phyloP scores from a whole-genome alignment of 2,113 vertebrate species.

The Ahaetulla prasina region DNA sequence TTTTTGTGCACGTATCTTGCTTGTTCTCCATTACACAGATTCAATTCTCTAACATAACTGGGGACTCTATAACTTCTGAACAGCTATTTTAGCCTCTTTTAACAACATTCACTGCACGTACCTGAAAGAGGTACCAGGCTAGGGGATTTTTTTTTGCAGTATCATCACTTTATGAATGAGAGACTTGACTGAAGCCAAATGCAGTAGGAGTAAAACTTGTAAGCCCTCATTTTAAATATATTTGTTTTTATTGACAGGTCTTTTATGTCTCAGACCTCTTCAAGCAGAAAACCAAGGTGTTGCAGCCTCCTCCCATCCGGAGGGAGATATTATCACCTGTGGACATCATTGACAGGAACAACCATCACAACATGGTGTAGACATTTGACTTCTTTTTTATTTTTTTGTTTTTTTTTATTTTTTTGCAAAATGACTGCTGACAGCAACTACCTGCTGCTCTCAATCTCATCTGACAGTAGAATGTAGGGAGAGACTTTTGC shows the following conservation, averaged over 20 bases:
- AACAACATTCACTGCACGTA: not conserved
- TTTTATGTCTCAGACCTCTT: slow-evolving; percentile 97
- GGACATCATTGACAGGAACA: slow-evolving; percentile 95
- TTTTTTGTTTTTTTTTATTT: slow-evolving; percentile 6
- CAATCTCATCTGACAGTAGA: slow-evolving; percentile 99
- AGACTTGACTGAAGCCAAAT: not conserved
- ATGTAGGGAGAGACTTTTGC: slow-evolving; percentile 93
- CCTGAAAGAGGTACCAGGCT: not conserved
- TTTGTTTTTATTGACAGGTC: slow-evolving; percentile 71
- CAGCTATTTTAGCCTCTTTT: not conserved
- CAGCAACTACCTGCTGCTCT: slow-evolving; percentile 83
- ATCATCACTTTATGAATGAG: not conserved
- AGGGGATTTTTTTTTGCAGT: not conserved
- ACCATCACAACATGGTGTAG: slow-evolving; percentile 93
- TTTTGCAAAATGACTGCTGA: slow-evolving; percentile 74
- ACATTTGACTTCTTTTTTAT: slow-evolving; percentile 12
- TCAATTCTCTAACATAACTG: not conserved
- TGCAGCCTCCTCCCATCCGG: slow-evolving; percentile 84
- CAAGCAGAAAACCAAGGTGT: slow-evolving; percentile 78
- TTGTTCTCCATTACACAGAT: not conserved
- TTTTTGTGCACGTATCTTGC: not conserved
- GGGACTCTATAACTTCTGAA: not conserved
- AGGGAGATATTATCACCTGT: slow-evolving; percentile 92
- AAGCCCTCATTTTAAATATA: slow-evolving; percentile 25
- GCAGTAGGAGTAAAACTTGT: not conserved